Conservation (phyloP, 2,113 vertebrate species). For the Muntiacus reevesi region DNA sequence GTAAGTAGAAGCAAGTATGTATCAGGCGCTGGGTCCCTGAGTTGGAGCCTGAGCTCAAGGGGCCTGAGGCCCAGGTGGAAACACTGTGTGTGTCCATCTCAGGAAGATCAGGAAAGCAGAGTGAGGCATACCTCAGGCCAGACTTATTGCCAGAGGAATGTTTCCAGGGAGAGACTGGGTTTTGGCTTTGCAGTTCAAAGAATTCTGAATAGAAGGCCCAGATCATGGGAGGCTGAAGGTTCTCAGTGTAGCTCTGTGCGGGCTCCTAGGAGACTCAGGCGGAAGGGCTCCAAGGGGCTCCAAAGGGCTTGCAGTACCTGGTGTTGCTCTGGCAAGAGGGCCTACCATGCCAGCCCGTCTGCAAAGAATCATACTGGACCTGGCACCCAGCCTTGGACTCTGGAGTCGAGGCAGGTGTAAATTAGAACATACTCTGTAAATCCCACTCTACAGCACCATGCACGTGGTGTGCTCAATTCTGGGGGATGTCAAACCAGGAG, state of each 20-base stretch:
- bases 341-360: background rate
- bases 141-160: background rate
- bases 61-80: background rate
- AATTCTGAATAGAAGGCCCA: background rate
- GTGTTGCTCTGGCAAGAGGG: background rate
- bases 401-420: background rate
- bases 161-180: background rate
- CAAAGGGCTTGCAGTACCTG: background rate
- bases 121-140: background rate
- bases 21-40: background rate
- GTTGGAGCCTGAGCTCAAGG: background rate
- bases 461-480: background rate
- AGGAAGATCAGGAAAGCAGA: constrained; percentile 21
- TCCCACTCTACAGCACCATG: background rate
- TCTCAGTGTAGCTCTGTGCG: background rate
- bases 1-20: constrained; percentile 60
- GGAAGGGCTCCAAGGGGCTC: background rate
- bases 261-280: background rate
- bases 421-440: background rate
- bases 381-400: background rate
- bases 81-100: constrained; percentile 1
- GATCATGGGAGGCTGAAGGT: background rate
- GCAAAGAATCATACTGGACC: background rate
- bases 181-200: constrained; percentile 32
- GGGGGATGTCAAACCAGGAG: background rate